These are phyloP conservation scores for Peromyscus aztecus DNA, from an alignment of 2,797 vertebrate species.

Conservation along the genomic window DNA sequence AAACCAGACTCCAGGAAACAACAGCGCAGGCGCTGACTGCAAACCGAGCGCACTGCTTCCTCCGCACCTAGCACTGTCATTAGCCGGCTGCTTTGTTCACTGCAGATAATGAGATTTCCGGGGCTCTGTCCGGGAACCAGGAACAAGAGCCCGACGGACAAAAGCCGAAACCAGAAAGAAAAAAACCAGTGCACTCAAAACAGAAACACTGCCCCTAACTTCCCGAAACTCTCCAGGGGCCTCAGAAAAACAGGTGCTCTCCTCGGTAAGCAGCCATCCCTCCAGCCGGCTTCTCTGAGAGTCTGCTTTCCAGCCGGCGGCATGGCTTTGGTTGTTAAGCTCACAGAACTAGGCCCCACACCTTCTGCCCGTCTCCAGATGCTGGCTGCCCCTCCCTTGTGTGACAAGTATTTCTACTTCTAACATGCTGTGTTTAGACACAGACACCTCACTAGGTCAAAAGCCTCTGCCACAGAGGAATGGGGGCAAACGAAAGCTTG, in stretches of 20 bases:
- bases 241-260: not conserved
- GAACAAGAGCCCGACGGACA: not conserved
- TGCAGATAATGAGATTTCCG: constrained; percentile 56
- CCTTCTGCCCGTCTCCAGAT: not conserved
- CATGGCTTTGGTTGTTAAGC: not conserved
- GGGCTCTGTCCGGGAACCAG: not conserved
- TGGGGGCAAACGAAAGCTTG: not conserved
- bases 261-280: not conserved
- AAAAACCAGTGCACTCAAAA: not conserved
- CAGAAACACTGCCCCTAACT: not conserved
- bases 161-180: not conserved
- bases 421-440: constrained; percentile 13
- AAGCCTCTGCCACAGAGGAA: not conserved
- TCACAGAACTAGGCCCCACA: not conserved
- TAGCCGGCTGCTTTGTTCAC: constrained; percentile 46
- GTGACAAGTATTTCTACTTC: constrained; percentile 11
- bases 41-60: not conserved
- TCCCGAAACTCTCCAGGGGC: not conserved
- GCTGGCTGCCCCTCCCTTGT: not conserved
- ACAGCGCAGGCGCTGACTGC: not conserved
- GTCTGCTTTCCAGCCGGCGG: not conserved
- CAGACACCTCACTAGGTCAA: not conserved
- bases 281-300: not conserved
- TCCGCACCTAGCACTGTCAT: constrained; percentile 12
- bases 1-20: constrained; percentile 40